These are phyloP conservation scores for Scleropages formosus DNA, from an alignment of 2,797 vertebrate genomes.

Conservation along the genomic window DNA sequence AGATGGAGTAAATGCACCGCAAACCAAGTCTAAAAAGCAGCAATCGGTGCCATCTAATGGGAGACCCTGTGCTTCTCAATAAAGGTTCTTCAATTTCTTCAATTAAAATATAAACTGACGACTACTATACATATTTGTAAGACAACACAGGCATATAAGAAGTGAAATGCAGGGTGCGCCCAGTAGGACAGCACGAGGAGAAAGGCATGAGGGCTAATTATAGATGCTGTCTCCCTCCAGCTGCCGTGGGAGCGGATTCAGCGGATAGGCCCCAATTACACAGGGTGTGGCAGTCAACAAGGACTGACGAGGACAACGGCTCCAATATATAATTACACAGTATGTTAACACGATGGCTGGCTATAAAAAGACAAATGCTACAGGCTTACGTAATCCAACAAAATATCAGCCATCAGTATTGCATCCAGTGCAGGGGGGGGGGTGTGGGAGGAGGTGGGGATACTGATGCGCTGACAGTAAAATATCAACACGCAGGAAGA, in stretches of 20 bases:
- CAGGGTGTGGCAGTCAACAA: not conserved
- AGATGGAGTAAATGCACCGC: no score
- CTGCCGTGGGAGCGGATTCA: not conserved
- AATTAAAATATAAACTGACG: no score
- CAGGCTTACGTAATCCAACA: constrained; percentile 2
- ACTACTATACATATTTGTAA: no score
- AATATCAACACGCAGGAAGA: not conserved
- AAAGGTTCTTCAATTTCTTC: no score
- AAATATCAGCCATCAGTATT: constrained; percentile 26
- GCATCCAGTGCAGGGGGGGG: not conserved
- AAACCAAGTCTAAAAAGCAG: no score
- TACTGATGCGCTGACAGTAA: not conserved
- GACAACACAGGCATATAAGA: no score
- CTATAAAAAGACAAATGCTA: constrained; percentile 23
- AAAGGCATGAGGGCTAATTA: not conserved
- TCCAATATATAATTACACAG: not conserved
- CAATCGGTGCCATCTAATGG: no score
- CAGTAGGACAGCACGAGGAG: not conserved
- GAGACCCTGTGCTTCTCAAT: no score
- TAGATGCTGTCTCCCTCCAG: not conserved
- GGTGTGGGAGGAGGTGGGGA: not conserved
- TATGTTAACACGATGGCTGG: not conserved
- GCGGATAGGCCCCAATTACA: constrained; percentile 2
- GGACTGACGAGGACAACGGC: not conserved
- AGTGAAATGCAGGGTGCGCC: no score